These are phyloP conservation scores for Leptobrachium ailaonicum DNA, from an alignment of 2,113 vertebrate species.

Conservation along the genomic window DNA sequence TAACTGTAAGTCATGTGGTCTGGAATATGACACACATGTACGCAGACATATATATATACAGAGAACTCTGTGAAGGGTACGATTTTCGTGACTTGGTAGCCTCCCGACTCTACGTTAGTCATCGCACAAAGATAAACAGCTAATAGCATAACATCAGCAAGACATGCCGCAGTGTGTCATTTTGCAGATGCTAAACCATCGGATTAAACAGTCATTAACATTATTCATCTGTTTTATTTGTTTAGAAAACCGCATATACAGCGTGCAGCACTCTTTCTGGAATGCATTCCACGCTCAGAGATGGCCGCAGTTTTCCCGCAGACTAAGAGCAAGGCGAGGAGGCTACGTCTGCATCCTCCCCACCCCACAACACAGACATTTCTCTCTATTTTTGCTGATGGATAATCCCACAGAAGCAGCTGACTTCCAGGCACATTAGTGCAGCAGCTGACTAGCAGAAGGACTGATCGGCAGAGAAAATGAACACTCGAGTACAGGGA, in stretches of 20 bases:
- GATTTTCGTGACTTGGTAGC: neutral
- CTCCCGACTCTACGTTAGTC: neutral
- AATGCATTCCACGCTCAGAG: neutral
- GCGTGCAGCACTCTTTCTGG: neutral
- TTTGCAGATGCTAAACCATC: neutral
- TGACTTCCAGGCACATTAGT: conserved; percentile 43
- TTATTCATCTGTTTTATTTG: neutral
- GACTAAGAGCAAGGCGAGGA: conserved; percentile 1
- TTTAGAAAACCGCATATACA: neutral
- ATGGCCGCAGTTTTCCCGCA: conserved; percentile 7
- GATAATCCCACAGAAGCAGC: conserved; percentile 47
- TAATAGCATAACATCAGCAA: neutral
- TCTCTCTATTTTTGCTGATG: conserved; percentile 46
- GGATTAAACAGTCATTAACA: conserved; percentile 2
- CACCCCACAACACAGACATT: conserved; percentile 20
- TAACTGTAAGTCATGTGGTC: neutral
- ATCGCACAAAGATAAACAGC: neutral
- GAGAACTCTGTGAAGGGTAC: neutral
- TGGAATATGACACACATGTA: neutral
- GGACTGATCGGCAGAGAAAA: conserved; percentile 35
- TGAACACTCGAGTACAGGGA: conserved; percentile 12
- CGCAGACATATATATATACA: neutral
- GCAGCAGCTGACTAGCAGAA: conserved; percentile 47
- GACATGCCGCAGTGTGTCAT: neutral
- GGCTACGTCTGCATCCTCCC: conserved; percentile 24